Conservation (phyloP, 2,797 vertebrate species). For the Pipistrellus pipistrellus region DNA sequence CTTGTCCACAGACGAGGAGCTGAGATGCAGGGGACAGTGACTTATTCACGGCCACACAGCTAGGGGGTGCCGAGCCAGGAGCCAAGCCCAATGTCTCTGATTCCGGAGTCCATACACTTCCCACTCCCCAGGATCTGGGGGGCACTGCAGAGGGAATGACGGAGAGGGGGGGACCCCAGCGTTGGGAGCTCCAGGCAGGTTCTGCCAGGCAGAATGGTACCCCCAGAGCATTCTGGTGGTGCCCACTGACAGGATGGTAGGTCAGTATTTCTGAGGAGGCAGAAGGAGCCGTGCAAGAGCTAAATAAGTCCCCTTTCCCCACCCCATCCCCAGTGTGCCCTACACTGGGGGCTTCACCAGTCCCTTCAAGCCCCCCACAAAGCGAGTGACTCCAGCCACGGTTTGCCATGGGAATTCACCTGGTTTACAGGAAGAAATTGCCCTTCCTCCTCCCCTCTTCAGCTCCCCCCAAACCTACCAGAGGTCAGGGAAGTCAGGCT, state of each 20-base stretch:
- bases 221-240: accelerated
- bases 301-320: not conserved
- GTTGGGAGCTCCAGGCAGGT: not conserved
- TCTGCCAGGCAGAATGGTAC: not conserved
- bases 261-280: not conserved
- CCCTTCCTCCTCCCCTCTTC: accelerated
- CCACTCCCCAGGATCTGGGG: not conserved
- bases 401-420: not conserved
- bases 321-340: not conserved
- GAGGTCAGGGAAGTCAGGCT: not conserved
- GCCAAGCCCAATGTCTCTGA: not conserved
- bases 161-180: not conserved
- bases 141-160: not conserved
- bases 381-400: not conserved
- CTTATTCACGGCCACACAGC: not conserved
- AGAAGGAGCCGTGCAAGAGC: not conserved
- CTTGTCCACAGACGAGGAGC: not conserved
- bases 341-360: not conserved
- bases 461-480: not conserved
- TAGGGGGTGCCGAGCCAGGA: not conserved
- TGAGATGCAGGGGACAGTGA: not conserved
- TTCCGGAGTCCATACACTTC: not conserved
- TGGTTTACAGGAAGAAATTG: not conserved
- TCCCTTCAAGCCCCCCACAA: not conserved
- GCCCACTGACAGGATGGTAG: accelerated